Evolutionary conservation across 2,113 vertebrate species (phyloP), one percentile per base, ranked within the genome.

Genomic region (Podarcis cretensis): DNA sequence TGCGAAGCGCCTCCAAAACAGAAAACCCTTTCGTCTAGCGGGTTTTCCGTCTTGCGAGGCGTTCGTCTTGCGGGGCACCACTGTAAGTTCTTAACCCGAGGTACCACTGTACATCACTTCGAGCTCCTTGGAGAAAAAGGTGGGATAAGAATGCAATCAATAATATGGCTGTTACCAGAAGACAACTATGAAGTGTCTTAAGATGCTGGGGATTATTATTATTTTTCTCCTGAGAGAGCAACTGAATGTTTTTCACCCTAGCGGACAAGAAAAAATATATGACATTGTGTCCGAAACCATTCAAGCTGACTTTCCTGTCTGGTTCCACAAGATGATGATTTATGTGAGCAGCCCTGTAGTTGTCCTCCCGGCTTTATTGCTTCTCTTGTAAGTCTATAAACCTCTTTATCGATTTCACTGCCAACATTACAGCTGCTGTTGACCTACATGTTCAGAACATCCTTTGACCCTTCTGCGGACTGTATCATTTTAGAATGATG

Each of bases 201-300:
- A 23, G 2, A 25, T 37, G 40, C 0, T n/a, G 32, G 20, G 12
- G 13, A 89, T 54, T 54, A 10, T 54, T 63, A 20, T 63, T 18
- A 5, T 63, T 63, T 63, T 20, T 89, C 89, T 74, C 25, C 85
- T 79, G 40, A 59, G 2, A 87, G 63, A 10, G 40, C 85, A 65
- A 73, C 82, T 83, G 84, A 77, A 30, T 6, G 0, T 69, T 83
- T 63, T 37, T 13, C 3, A 12, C 1, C 90, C 3, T 1, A 99
- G 99, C 1, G 99, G 98, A 77, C 99, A 99, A 94, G 98, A 99
- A 95, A 99, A 99, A 95, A 99, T 99, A 83, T 99, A 99, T 69
- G 98, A 99, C 93, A 98, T 99, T 32, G 97, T 99, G 91, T 99
- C 98, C 0, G 99, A 99, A 88, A 99, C 99, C 0, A 98, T 99